Evolutionary conservation across 2,113 vertebrate genomes (phyloP).

Genomic region (Ptyas mucosa): DNA sequence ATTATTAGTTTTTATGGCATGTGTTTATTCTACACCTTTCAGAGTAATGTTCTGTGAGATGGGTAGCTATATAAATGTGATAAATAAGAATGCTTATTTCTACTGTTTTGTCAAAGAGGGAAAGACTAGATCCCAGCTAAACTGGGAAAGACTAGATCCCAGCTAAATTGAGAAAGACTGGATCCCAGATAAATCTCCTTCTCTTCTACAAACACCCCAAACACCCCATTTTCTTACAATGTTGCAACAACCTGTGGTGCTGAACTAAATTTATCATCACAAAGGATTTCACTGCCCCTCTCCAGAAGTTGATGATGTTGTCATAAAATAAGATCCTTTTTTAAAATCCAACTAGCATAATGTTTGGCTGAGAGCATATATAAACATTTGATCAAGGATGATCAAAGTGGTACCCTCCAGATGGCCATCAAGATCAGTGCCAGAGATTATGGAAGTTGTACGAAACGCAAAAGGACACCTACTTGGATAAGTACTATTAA

Average conservation of each 20-base stretch:
- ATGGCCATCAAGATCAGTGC: background rate
- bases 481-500: background rate
- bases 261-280: background rate
- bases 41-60: background rate
- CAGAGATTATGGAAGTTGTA: background rate
- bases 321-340: background rate
- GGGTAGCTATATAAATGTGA: background rate
- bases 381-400: background rate
- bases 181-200: too few relatives aligned
- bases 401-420: background rate
- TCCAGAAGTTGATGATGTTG: background rate
- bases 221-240: background rate
- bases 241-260: too few relatives aligned
- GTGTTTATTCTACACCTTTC: background rate
- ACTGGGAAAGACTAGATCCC: too few relatives aligned
- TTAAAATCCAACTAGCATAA: background rate
- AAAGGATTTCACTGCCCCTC: too few relatives aligned
- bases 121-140: too few relatives aligned
- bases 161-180: background rate
- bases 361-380: background rate
- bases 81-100: background rate
- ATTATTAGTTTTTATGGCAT: background rate
- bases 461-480: background rate
- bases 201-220: background rate
- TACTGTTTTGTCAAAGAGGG: background rate